phyloP scores from a whole-genome alignment of 2,113 vertebrate species.

The Poicephalus gulielmi region DNA sequence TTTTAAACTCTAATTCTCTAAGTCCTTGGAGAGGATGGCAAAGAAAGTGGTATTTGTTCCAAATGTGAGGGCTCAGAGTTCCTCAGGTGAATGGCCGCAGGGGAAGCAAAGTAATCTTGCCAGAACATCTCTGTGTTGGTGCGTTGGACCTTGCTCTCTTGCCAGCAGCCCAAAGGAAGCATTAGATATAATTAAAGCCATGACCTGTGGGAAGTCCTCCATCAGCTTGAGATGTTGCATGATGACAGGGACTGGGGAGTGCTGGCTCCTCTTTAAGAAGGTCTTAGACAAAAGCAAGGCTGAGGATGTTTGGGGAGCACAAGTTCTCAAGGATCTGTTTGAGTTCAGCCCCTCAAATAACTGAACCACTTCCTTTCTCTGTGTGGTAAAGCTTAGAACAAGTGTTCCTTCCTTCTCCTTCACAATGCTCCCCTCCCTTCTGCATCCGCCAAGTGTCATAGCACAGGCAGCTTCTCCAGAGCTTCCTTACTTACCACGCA shows the following conservation, averaged over 20 bases:
- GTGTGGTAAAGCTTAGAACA: neutral
- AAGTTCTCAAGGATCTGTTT: neutral
- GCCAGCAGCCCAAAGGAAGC: neutral
- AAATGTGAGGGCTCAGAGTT: slow-evolving; percentile 45
- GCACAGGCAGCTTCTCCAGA: neutral
- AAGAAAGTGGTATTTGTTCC: slow-evolving; percentile 45
- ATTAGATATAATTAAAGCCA: neutral
- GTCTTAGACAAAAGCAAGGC: neutral
- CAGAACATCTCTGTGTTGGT: neutral
- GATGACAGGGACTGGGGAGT: neutral
- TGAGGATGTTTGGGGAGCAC: neutral
- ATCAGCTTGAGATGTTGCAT: neutral
- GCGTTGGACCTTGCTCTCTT: neutral
- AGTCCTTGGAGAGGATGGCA: neutral
- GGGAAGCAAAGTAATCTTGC: slow-evolving; percentile 15
- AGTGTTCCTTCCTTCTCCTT: neutral
- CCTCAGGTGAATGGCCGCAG: slow-evolving; percentile 56
- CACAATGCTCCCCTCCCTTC: neutral
- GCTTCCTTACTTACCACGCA: neutral
- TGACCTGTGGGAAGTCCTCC: neutral
- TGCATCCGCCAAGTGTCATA: neutral
- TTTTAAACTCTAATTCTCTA: slow-evolving; percentile 16
- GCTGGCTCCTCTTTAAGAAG: neutral
- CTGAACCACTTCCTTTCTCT: neutral
- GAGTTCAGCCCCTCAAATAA: neutral